Conservation (phyloP, 2,797 vertebrate genomes). For the Anniella stebbinsi region DNA sequence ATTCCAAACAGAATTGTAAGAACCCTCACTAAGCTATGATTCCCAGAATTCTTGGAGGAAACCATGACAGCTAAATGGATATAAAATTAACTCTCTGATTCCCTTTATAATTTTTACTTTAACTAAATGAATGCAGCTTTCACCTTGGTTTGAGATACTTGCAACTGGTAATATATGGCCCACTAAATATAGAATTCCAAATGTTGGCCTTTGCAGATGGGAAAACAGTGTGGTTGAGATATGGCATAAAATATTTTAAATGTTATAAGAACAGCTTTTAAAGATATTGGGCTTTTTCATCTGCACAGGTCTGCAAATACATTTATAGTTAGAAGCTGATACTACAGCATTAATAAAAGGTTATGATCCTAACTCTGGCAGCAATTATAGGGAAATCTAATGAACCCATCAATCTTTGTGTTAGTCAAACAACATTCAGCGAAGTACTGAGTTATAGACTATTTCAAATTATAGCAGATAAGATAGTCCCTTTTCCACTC, state of each 20-base stretch:
- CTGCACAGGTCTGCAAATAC: neutral
- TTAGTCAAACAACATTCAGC: slow-evolving; percentile 55
- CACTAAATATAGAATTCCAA: neutral
- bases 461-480: slow-evolving; percentile 51
- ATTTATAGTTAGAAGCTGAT: slow-evolving; percentile 31
- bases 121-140: neutral
- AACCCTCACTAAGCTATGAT: neutral
- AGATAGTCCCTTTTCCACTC: slow-evolving; percentile 42
- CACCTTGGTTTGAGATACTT: neutral
- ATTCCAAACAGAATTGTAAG: neutral
- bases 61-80: neutral
- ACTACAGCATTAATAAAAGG: slow-evolving; percentile 42
- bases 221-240: neutral
- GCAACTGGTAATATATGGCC: neutral
- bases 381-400: slow-evolving; percentile 58
- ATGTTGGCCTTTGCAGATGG: neutral
- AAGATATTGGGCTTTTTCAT: neutral
- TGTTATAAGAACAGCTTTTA: slow-evolving; percentile 10
- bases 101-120: neutral
- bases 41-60: neutral
- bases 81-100: neutral
- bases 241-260: neutral
- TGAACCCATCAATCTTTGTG: slow-evolving; percentile 57
- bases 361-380: slow-evolving; percentile 33
- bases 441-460: slow-evolving; percentile 31